Evolutionary conservation across 2,888 invertebrate genomes (phyloP), one percentile per base, ranked within the genome.

Genomic region (Furcula furcula): DNA sequence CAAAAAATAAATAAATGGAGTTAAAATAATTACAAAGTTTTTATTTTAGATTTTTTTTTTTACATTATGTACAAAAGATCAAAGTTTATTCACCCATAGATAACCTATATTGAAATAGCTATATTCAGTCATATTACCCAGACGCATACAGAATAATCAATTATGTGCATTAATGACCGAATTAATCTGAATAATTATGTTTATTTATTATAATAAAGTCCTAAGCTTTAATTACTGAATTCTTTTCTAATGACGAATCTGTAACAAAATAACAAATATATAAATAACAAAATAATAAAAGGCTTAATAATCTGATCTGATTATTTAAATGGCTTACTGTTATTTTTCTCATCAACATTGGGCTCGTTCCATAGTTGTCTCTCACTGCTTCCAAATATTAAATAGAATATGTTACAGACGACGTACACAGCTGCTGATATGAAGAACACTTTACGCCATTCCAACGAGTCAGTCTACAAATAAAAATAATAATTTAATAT

Each of bases 361-460:
- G 36, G 36, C 2, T 44, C 34, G 26, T 52, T 39, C 52, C 52
- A 52, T 7, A 21, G 11, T 18, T 52, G 52, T 12, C 26, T 36
- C n/a, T 45, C 40, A 20, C 48, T 45, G 6, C 40, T 42, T 0
- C 92, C 93, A 55, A 92, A 93, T 4, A 91, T 51, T 0, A 93
- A 55, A 64, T 92, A 94, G 23, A 92, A 72, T 0, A 91, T 68
- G 60, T 92, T 92, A 9, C 93, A 91, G 3, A 90, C 51, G 7
- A 92, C 73, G 58, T 93, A 94, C 35, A 93, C 75, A 1, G 75
- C 89, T 1, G 92, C 89, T 0, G 94, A 88, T 20, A 93, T 77
- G 55, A 91, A 91, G 76, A 94, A 94, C 5, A 94, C 91, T 19
- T 85, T 79, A 31, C 90, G 87, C 94, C 94, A 94, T 61, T 92